Conservation (phyloP, 2,113 vertebrate species). For the Tympanuchus pallidicinctus region DNA sequence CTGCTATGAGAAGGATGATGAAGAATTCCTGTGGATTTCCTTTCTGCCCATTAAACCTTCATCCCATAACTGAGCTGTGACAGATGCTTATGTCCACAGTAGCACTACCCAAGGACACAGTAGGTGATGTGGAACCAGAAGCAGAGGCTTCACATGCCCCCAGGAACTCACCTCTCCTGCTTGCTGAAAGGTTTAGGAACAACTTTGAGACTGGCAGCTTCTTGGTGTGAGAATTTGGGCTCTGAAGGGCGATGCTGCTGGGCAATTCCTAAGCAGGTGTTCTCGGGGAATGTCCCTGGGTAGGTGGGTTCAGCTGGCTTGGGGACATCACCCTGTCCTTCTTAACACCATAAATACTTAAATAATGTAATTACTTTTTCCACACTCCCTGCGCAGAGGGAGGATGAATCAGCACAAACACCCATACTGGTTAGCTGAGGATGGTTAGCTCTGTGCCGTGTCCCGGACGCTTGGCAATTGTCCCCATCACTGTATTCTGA, state of each 20-base stretch:
- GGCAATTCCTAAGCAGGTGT: background rate
- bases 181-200: background rate
- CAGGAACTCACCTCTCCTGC: background rate
- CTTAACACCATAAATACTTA: background rate
- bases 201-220: background rate
- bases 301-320: background rate
- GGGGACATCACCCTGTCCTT: background rate
- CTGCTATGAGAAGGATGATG: background rate
- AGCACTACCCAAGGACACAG: background rate
- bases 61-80: background rate
- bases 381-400: background rate
- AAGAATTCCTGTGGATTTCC: constrained; percentile 15
- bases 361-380: background rate
- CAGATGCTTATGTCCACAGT: background rate
- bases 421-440: background rate
- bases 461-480: background rate
- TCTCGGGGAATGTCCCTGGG: background rate
- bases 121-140: background rate
- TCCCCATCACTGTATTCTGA: background rate
- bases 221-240: background rate
- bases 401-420: background rate
- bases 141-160: background rate
- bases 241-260: background rate
- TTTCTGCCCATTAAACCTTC: background rate
- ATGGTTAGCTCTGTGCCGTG: background rate